Conservation (phyloP, 2,113 vertebrate species). For the Gambusia affinis region DNA sequence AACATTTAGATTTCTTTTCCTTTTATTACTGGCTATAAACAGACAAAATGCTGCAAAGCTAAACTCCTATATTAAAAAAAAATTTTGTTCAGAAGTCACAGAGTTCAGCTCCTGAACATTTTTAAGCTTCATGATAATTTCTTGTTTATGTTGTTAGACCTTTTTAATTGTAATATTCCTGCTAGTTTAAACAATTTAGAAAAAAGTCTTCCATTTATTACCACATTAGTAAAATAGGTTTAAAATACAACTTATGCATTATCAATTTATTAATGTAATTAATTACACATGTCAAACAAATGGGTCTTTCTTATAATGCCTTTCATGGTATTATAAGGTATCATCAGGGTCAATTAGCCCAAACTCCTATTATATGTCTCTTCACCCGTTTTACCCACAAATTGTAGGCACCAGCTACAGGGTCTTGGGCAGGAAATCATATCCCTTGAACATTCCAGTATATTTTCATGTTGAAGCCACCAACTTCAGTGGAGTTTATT, state of each 20-base stretch:
- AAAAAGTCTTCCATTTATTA: background rate
- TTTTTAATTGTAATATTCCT: no score
- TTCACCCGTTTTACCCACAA: conserved; percentile 21
- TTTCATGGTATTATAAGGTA: background rate
- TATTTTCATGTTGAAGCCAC: background rate
- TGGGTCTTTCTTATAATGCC: conserved; percentile 3
- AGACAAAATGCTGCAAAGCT: background rate
- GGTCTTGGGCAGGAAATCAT: background rate
- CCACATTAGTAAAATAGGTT: background rate
- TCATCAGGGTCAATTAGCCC: background rate
- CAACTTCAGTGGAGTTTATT: background rate
- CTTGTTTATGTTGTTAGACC: no score
- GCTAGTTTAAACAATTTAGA: background rate
- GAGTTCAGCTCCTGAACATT: background rate
- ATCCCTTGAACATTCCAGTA: background rate
- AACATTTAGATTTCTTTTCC: background rate
- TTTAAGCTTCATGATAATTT: background rate
- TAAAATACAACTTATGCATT: no score
- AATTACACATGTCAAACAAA: background rate
- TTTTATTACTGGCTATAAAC: background rate
- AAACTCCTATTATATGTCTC: conserved; percentile 32
- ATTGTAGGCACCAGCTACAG: background rate
- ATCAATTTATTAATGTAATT: background rate
- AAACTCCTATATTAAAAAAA: background rate
- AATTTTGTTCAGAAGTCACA: background rate